phyloP scores from a whole-genome alignment of 1,140 invertebrate species.

The Drosophila pallidifrons region DNA sequence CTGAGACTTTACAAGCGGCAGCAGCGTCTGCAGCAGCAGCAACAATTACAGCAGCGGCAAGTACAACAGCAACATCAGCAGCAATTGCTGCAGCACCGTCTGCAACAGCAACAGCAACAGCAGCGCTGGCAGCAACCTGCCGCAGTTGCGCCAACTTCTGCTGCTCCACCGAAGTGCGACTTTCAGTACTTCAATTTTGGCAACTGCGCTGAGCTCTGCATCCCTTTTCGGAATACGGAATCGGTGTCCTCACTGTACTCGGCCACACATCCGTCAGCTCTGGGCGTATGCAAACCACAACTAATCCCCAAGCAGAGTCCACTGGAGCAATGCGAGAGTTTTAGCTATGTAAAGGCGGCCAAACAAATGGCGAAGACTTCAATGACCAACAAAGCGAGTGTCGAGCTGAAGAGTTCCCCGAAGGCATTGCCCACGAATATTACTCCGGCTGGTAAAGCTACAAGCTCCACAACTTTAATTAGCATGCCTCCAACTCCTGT shows the following conservation, averaged over 20 bases:
- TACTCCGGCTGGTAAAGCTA: neutral
- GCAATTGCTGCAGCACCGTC: neutral
- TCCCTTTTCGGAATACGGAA: neutral
- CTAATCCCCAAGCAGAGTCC: neutral
- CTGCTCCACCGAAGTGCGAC: neutral
- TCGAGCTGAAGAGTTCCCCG: neutral
- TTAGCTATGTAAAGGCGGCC: slow-evolving; percentile 31
- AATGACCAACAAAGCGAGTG: neutral
- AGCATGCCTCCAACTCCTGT: neutral
- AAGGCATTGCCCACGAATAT: neutral
- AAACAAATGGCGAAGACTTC: slow-evolving; percentile 1
- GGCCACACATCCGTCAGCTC: neutral
- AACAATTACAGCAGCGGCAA: slow-evolving; percentile 8
- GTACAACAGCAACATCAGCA: slow-evolving; percentile 16
- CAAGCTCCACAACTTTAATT: neutral
- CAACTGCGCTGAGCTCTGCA: slow-evolving; percentile 15
- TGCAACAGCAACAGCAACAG: slow-evolving; percentile 8
- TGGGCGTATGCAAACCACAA: neutral
- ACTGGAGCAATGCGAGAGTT: neutral
- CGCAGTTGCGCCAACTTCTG: neutral
- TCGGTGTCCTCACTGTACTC: neutral
- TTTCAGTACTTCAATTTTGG: slow-evolving; percentile 48
- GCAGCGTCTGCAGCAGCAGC: slow-evolving; percentile 8
- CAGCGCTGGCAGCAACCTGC: slow-evolving; percentile 4
- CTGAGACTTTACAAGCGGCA: slow-evolving; percentile 19